A percentile compares a stretch with the other conserved stretches of the same genome.
Evolutionary conservation across 2,113 vertebrate genomes (phyloP).

Genomic region (Phrynosoma blainvillii): DNA sequence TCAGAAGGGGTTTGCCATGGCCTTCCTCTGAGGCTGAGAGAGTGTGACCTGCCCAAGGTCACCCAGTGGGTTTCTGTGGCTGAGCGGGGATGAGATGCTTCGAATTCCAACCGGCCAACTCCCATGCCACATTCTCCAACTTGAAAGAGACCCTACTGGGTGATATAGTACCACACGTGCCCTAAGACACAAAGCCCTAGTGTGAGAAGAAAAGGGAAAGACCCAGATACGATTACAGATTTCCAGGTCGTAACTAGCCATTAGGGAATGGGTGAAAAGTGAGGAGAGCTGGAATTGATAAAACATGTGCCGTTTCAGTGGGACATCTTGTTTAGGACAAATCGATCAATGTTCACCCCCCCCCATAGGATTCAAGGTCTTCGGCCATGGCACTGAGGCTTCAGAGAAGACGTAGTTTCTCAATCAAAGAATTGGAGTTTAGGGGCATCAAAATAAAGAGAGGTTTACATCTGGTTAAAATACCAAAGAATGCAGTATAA

Average conservation of each 20-base stretch:
- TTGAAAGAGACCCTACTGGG: not conserved
- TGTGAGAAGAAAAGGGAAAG: not conserved
- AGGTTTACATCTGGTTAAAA: not conserved
- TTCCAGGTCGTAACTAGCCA: not conserved
- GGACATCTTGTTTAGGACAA: constrained; percentile 38
- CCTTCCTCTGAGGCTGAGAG: no score
- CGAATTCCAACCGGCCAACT: accelerated
- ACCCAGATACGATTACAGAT: accelerated
- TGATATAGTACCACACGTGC: not conserved
- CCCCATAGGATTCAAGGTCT: constrained; percentile 41
- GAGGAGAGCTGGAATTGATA: not conserved
- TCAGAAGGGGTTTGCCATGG: no score
- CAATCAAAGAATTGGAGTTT: constrained; percentile 4
- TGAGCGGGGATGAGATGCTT: not conserved
- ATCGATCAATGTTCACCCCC: constrained; percentile 51
- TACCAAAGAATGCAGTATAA: no score
- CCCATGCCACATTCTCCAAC: accelerated
- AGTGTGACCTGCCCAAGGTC: no score
- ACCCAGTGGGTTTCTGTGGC: not conserved
- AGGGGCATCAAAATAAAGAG: not conserved
- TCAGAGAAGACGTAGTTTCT: not conserved
- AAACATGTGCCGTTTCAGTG: constrained; percentile 42
- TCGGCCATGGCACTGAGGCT: not conserved
- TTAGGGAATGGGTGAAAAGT: not conserved
- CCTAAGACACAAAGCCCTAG: not conserved